A percentile compares a stretch with the other conserved stretches of the same genome.
Conservation (phyloP, 1,140 invertebrate species). For the Saxidomus purpurata region DNA sequence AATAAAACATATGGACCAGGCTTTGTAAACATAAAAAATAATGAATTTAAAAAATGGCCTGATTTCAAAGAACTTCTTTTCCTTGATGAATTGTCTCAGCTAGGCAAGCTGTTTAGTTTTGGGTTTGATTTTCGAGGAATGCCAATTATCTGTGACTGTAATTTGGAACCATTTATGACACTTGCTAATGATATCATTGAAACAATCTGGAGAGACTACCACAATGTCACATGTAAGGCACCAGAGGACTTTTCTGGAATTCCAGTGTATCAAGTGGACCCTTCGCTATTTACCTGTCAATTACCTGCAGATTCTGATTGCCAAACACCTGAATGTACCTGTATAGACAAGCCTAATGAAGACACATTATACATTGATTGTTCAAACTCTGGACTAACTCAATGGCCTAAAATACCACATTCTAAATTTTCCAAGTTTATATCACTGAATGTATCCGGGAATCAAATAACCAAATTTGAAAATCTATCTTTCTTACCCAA, state of each 20-base stretch:
- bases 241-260: neutral
- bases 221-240: conserved; percentile 7
- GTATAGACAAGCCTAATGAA: conserved; percentile 44
- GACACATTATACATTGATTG: conserved; percentile 38
- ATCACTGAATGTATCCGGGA: conserved; percentile 26
- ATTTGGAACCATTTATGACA: conserved; percentile 35
- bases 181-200: neutral
- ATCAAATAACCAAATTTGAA: conserved; percentile 20
- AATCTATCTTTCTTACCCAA: neutral
- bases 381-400: conserved; percentile 2
- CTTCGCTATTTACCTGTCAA: neutral
- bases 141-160: conserved; percentile 50
- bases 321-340: conserved; percentile 15
- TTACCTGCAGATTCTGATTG: neutral
- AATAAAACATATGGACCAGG: conserved; percentile 22
- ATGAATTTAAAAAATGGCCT: conserved; percentile 21
- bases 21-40: conserved; percentile 13
- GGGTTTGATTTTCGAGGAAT: conserved; percentile 35
- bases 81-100: neutral
- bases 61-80: conserved; percentile 34
- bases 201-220: conserved; percentile 7
- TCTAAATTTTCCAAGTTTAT: conserved; percentile 27
- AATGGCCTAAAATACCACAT: conserved; percentile 18
- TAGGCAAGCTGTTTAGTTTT: conserved; percentile 38
- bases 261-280: neutral